Evolutionary conservation across 2,113 vertebrate genomes (phyloP).

Genomic region (cattle (Bos taurus)): DNA sequence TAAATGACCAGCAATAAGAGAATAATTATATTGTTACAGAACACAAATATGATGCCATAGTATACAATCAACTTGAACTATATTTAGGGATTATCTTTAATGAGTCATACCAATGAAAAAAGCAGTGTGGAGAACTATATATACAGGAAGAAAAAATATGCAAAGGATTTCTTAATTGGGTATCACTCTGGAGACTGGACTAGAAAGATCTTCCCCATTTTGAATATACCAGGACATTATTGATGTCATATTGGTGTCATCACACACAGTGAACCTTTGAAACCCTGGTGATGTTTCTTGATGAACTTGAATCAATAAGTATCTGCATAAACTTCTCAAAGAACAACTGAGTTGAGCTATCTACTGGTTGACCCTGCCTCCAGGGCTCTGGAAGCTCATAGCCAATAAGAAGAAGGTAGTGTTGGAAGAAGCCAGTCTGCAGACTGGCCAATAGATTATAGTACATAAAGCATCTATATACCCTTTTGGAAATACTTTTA

Average conservation of each 20-base stretch:
- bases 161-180: background rate
- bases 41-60: background rate
- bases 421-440: background rate
- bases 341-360: background rate
- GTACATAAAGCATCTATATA: background rate
- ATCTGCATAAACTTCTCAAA: background rate
- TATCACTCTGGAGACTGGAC: background rate
- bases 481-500: background rate
- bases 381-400: background rate
- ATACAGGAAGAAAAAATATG: slow-evolving; percentile 2
- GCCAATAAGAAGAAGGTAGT: background rate
- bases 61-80: background rate
- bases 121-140: background rate
- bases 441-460: background rate
- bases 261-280: background rate
- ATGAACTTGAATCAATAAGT: background rate
- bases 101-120: background rate
- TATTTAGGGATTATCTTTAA: slow-evolving; percentile 8
- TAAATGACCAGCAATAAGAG: background rate
- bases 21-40: background rate
- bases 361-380: background rate
- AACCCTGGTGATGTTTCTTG: background rate
- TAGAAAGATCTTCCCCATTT: background rate
- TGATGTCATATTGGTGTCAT: background rate
- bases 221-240: background rate